Evolutionary conservation across 2,113 vertebrate species (phyloP).

Genomic region (Leptobrachium ailaonicum): DNA sequence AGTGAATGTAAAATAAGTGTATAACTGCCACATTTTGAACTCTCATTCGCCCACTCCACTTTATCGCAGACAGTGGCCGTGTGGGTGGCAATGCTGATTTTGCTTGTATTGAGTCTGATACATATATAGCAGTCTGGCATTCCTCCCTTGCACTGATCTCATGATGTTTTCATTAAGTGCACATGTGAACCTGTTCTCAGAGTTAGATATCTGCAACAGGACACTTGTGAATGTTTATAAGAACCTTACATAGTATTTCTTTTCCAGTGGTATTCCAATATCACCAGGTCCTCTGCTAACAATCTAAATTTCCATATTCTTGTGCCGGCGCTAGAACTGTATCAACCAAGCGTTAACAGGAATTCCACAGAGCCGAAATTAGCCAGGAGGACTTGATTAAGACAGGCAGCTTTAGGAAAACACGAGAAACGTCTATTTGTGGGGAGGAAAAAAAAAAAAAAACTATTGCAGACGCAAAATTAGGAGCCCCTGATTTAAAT

Average conservation of each 20-base stretch:
- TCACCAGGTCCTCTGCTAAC: constrained; percentile 40
- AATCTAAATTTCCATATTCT: constrained; percentile 46
- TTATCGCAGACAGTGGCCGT: constrained; percentile 29
- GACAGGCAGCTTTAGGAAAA: constrained; percentile 40
- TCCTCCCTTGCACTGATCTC: constrained; percentile 25
- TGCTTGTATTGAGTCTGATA: constrained; percentile 39
- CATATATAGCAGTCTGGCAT: constrained; percentile 41
- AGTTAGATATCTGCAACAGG: constrained; percentile 36
- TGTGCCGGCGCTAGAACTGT: constrained; percentile 23
- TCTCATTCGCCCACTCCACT: neutral
- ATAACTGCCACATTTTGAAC: neutral
- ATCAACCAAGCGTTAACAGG: constrained; percentile 38
- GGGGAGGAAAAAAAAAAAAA: constrained; percentile 24
- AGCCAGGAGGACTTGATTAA: constrained; percentile 44
- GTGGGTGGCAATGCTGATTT: constrained; percentile 40
- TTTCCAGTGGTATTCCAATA: constrained; percentile 16
- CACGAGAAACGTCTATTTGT: constrained; percentile 30
- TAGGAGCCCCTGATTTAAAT: constrained; percentile 35
- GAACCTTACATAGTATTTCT: neutral
- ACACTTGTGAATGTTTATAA: constrained; percentile 46
- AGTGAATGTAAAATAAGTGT: neutral
- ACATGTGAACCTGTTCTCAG: constrained; percentile 43
- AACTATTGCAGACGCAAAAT: constrained; percentile 12
- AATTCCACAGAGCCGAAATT: constrained; percentile 38
- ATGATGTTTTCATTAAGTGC: constrained; percentile 42